Evolutionary conservation across 2,113 vertebrate species (phyloP).

Genomic region (Melanostigma gelatinosum): DNA sequence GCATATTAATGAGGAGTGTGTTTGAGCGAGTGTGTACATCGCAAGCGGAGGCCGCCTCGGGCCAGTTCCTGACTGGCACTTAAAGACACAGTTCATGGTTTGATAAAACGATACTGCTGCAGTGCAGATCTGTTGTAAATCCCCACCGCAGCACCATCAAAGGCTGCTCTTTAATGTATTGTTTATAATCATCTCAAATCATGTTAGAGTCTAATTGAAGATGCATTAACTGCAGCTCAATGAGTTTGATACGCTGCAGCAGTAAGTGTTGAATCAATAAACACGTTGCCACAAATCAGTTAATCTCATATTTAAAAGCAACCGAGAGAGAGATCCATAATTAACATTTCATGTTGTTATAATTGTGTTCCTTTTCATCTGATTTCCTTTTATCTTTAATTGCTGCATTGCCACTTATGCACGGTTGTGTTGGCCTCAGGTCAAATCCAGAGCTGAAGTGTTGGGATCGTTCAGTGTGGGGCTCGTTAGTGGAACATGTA

Average conservation of each 20-base stretch:
- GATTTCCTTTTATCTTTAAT: conserved; percentile 20
- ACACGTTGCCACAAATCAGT: conserved; percentile 11
- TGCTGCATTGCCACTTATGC: not conserved
- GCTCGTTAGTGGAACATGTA: conserved; percentile 23
- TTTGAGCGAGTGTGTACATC: conserved; percentile 44
- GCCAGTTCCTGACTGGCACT: conserved; percentile 44
- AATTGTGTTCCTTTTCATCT: conserved; percentile 33
- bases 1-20: conserved; percentile 76
- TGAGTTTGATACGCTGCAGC: conserved; percentile 22
- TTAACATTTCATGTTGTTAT: conserved; percentile 50
- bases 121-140: conserved; percentile 21
- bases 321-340: not conserved
- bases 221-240: conserved; percentile 23
- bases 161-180: conserved; percentile 38
- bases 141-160: conserved; percentile 12
- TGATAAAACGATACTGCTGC: conserved; percentile 21
- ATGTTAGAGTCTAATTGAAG: conserved; percentile 38
- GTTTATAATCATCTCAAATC: conserved; percentile 43
- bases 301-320: conserved; percentile 38
- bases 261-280: conserved; percentile 39
- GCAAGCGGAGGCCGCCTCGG: conserved; percentile 32
- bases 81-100: conserved; percentile 43
- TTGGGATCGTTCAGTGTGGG: not conserved
- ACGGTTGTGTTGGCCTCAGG: not conserved
- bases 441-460: conserved; percentile 9